Base-by-base conservation (phyloP, 30 jellyfish, hydroid and myxozoan species). In the Aurelia coerulea region DNA sequence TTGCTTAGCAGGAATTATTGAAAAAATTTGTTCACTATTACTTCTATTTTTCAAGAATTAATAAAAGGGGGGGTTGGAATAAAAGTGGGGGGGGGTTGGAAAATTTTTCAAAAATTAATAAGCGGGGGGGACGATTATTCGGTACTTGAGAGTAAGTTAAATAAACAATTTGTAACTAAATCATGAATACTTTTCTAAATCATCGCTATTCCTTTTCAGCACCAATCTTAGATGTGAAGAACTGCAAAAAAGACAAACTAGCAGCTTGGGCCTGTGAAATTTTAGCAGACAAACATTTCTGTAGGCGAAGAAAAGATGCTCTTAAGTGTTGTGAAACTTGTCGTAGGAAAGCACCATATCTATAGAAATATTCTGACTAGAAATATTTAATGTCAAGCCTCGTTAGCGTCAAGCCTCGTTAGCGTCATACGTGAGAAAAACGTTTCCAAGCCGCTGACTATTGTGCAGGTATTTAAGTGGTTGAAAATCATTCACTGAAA, bases 221-320 rank as follows among this genome's bases (percentile, higher is more conserved):
- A 5, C 97, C 89, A 73, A 15, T 88, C 8, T 18, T 80, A 62
- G 86, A 76, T 58, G 59, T 67, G 31, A 68, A 65, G 50, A 79
- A 83, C 54, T 90, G 97, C 87, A 68, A 79, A 69, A 84, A 66
- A 59, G 95, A 90, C 85, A 69, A 80, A 37, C 76, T 90, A 5
- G 90, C 93, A 2, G 65, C 97, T 1, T 84, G 97, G 94, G 97
- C 95, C 19, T 90, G 97, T 63, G 90, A 82, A 77, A 90, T 90
- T 17, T 84, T 84, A 15, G 89, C 87, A 5, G 92, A 89, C 83
- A 60, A 69, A 12, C 86, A 63, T 33, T 90, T 79, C 68, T 90
- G 97, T 54, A 78, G 54, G 13, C 72, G 84, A 35, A 62, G 53
- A 65, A 76, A 65, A 50, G 88, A 90, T 54, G 79, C 69, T 17